Evolutionary conservation across 2,797 vertebrate species (phyloP).

Genomic region (Anas acuta): DNA sequence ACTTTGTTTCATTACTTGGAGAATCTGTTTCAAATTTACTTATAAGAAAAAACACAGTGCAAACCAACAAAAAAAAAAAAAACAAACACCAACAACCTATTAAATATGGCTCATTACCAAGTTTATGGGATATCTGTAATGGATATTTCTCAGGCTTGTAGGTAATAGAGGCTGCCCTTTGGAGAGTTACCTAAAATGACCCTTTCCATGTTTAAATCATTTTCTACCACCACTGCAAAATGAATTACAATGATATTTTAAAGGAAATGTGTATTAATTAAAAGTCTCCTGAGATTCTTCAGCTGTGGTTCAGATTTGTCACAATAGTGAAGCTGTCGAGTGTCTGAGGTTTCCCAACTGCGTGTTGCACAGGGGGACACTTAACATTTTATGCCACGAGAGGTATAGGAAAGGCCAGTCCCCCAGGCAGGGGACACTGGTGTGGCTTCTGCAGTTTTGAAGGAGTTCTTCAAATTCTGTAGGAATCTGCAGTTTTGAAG

Average conservation of each 20-base stretch:
- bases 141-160: slow-evolving; percentile 42
- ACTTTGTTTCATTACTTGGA: slow-evolving; percentile 64
- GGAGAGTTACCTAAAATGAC: slow-evolving; percentile 61
- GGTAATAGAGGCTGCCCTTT: slow-evolving; percentile 38
- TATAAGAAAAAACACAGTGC: background rate
- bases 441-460: background rate
- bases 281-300: background rate
- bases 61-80: background rate
- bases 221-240: slow-evolving; percentile 15
- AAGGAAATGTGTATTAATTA: background rate
- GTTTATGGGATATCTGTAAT: slow-evolving; percentile 51
- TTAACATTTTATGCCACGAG: background rate
- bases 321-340: background rate
- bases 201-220: slow-evolving; percentile 25
- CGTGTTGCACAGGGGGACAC: background rate
- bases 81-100: background rate
- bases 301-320: slow-evolving; percentile 12
- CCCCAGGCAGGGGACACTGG: fast-evolving
- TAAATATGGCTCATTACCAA: slow-evolving; percentile 59
- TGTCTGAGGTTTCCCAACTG: background rate
- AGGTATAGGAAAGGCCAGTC: background rate
- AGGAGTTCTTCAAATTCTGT: background rate
- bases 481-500: background rate
- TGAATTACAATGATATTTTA: slow-evolving; percentile 2
- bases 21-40: slow-evolving; percentile 71